Conservation (phyloP, 2,113 vertebrate species). For the Tragulus kanchil region DNA sequence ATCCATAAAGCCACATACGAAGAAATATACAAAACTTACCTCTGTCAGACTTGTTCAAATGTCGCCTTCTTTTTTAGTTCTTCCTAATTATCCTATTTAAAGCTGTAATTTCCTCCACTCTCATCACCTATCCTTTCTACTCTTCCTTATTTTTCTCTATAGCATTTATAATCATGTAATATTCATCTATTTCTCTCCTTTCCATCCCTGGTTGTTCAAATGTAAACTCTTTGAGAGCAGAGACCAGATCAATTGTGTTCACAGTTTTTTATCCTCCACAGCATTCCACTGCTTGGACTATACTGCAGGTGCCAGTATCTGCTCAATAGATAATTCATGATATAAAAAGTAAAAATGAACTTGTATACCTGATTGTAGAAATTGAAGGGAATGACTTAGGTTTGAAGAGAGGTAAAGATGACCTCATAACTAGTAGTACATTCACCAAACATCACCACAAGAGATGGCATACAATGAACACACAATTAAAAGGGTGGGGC, state of each 20-base stretch:
- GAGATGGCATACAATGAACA: slow-evolving; percentile 32
- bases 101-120: background rate
- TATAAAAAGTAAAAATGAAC: background rate
- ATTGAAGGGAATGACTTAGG: background rate
- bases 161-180: background rate
- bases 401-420: background rate
- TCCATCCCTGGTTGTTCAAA: background rate
- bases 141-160: background rate
- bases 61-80: background rate
- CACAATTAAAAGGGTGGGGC: slow-evolving; percentile 17
- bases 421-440: slow-evolving; percentile 35
- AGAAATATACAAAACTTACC: background rate
- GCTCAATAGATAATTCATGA: background rate
- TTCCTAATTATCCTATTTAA: slow-evolving; percentile 14
- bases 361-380: background rate
- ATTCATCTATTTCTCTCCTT: background rate
- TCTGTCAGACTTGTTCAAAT: background rate
- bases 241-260: background rate
- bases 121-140: background rate
- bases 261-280: background rate
- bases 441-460: slow-evolving; percentile 32
- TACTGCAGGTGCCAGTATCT: background rate
- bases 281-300: background rate
- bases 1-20: background rate
- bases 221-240: background rate